These are phyloP conservation scores for Pipistrellus pipistrellus DNA, from an alignment of 2,797 vertebrate genomes.

Conservation along the genomic window DNA sequence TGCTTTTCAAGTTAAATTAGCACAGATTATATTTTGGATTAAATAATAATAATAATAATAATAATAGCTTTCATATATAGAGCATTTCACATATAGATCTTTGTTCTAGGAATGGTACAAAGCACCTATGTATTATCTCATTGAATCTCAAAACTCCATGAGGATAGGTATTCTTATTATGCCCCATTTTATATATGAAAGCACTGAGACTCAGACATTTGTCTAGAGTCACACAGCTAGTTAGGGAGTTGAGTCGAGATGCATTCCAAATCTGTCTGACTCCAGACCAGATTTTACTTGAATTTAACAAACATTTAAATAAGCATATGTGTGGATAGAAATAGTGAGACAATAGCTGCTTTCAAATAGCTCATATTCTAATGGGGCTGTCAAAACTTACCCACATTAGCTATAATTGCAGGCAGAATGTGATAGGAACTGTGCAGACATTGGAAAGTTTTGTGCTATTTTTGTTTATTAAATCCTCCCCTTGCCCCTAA, in stretches of 20 bases:
- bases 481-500: conserved; percentile 29
- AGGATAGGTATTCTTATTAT: background rate
- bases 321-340: conserved; percentile 10
- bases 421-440: conserved; percentile 27
- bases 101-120: conserved; percentile 5
- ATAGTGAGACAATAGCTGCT: conserved; percentile 13
- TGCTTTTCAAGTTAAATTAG: conserved; percentile 52
- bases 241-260: conserved; percentile 29
- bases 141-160: conserved; percentile 49
- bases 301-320: conserved; percentile 63
- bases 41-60: conserved; percentile 82
- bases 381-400: conserved; percentile 52
- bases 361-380: conserved; percentile 22
- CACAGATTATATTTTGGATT: conserved; percentile 61
- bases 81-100: conserved; percentile 47
- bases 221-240: background rate
- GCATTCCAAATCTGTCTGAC: conserved; percentile 13
- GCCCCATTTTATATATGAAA: conserved; percentile 16
- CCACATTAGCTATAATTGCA: conserved; percentile 14
- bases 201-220: background rate
- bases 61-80: conserved; percentile 71
- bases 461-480: conserved; percentile 61
- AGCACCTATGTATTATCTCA: conserved; percentile 15
- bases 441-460: background rate
- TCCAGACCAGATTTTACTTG: conserved; percentile 38